Percentiles rank a stretch among this genome's conserved stretches.
Conservation (phyloP, 2,888 invertebrate species). For the Parnassius mnemosyne region DNA sequence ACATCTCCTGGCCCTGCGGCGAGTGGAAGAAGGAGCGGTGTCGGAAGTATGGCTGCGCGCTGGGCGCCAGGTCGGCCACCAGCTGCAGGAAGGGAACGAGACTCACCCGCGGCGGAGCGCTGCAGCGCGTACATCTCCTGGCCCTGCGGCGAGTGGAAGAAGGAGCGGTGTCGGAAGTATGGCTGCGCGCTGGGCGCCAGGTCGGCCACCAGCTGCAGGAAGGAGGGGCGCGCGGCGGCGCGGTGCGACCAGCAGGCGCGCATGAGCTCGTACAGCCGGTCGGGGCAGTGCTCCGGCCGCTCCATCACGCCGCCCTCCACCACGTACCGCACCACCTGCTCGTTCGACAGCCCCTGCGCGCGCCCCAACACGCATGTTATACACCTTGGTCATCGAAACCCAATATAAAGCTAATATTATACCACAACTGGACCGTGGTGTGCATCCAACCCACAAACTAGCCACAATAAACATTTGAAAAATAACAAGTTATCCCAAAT, state of each 20-base stretch:
- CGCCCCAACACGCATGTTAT: too few relatives aligned
- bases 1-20: too few relatives aligned
- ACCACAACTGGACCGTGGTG: too few relatives aligned
- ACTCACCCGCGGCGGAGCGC: conserved; percentile 51
- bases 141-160: conserved; percentile 83
- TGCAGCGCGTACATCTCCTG: conserved; percentile 78
- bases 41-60: too few relatives aligned
- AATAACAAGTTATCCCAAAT: too few relatives aligned
- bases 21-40: too few relatives aligned
- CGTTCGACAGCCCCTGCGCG: conserved; percentile 90
- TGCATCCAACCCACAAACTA: too few relatives aligned
- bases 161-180: conserved; percentile 81
- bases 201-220: conserved; percentile 89
- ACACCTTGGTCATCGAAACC: too few relatives aligned
- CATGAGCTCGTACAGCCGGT: conserved; percentile 95
- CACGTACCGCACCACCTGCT: conserved; percentile 94
- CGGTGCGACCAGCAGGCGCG: conserved; percentile 94
- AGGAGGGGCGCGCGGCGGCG: conserved; percentile 89
- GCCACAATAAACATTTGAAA: too few relatives aligned
- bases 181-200: conserved; percentile 84
- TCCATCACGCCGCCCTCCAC: conserved; percentile 96
- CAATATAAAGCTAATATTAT: too few relatives aligned
- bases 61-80: too few relatives aligned
- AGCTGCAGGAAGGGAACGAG: too few relatives aligned
- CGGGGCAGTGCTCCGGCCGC: conserved; percentile 96